Conservation (phyloP, 2,113 vertebrate genomes). For the Sebastes fasciatus region DNA sequence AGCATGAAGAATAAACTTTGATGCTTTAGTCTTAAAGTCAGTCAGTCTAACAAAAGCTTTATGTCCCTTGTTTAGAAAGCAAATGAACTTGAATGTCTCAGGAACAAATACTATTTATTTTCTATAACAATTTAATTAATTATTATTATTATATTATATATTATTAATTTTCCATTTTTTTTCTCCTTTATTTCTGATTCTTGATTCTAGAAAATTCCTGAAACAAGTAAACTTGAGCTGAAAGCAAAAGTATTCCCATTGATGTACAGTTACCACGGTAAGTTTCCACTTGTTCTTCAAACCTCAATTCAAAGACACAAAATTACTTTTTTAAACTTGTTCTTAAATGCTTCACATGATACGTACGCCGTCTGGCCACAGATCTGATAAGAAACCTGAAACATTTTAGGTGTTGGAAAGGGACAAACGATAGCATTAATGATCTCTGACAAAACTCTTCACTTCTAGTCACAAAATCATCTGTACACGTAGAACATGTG, state of each 20-base stretch:
- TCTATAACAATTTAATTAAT: not conserved
- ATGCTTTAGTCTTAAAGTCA: too few relatives aligned
- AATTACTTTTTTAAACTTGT: not conserved
- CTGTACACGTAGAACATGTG: not conserved
- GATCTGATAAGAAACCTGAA: not conserved
- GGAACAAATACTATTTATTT: not conserved
- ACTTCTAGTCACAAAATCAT: not conserved
- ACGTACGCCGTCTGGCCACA: not conserved
- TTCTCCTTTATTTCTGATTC: not conserved
- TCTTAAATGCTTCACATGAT: not conserved
- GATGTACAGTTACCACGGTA: not conserved
- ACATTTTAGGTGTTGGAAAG: too few relatives aligned
- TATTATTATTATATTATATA: too few relatives aligned
- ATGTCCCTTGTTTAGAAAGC: not conserved
- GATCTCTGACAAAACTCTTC: not conserved
- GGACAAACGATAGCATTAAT: not conserved
- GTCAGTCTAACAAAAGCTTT: not conserved
- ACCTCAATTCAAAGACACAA: not conserved
- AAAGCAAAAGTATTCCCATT: not conserved
- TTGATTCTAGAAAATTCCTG: not conserved
- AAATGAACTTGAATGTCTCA: not conserved
- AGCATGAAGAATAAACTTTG: not conserved
- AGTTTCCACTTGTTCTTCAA: not conserved
- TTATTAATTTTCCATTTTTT: not conserved
- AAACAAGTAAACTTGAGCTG: not conserved